Conservation (phyloP, 2,797 vertebrate species). For the Coregonus sp. region DNA sequence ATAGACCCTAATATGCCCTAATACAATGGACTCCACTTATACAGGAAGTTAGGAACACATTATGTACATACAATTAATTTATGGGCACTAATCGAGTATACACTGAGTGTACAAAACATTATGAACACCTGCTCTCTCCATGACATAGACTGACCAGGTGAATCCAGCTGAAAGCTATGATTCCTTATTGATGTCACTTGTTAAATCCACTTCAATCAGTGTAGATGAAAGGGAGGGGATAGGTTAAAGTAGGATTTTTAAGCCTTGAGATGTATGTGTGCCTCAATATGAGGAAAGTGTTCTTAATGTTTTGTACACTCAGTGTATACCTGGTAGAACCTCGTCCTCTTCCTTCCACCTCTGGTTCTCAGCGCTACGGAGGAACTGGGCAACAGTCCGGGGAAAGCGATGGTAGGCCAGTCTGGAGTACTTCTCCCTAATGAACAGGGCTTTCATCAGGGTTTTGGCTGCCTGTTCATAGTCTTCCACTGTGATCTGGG, state of each 20-base stretch:
- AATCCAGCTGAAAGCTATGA: too few species aligned
- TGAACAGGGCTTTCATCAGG: conserved; percentile 88
- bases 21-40: too few species aligned
- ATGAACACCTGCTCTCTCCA: too few species aligned
- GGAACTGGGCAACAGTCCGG: conserved; percentile 84
- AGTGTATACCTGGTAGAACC: conserved; percentile 81
- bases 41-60: conserved; percentile 1
- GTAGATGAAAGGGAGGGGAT: too few species aligned
- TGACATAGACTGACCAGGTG: too few species aligned
- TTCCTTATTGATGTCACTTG: too few species aligned
- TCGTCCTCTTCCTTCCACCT: conserved; percentile 85
- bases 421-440: conserved; percentile 91
- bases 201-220: too few species aligned
- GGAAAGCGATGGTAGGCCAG: conserved; percentile 92
- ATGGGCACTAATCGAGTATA: neutral
- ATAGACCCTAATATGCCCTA: neutral
- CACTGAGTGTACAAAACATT: too few species aligned
- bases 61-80: neutral
- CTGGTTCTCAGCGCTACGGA: conserved; percentile 75
- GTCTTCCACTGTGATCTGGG: conserved; percentile 92
- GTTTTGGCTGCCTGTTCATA: conserved; percentile 92
- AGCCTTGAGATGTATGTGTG: too few species aligned
- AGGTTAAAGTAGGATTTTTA: too few species aligned
- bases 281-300: too few species aligned
- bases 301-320: too few species aligned